Evolutionary conservation across 2,797 vertebrate genomes (phyloP), one percentile per base, ranked within the genome.

Genomic region (Peromyscus nudipes): DNA sequence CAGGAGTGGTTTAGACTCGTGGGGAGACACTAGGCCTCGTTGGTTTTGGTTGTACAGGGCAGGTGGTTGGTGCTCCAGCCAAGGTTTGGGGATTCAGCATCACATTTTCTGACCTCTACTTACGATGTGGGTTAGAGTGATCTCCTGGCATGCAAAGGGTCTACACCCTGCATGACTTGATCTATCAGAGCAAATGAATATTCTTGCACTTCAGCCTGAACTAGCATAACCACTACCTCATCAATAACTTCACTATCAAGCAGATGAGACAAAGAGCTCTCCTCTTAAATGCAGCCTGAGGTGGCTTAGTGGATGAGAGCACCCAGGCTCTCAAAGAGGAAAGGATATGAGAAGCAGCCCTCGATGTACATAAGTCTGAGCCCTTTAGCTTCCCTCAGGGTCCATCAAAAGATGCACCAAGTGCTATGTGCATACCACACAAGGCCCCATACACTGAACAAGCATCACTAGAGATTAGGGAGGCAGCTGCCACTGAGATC

Each of bases 161-260:
- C 97, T 99, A 99, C 98, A 99, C 99, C 0, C 99, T 99, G 17
- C 99, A 99, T 99, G 99, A 99, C 98, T 98, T 99, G 98, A 99
- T 99, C 27, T 99, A 99, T 97, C 99, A 99, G 99, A 99, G 99
- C n/a, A 99, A 99, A 99, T 99, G 99, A 14, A 99, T 99, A 83
- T 99, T 99, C 89, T 98, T 99, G 98, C 99, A 99, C 99, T 99
- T 99, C 98, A 99, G 99, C 98, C 99, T 99, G 57, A 99, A 99
- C 0, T 99, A 99, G 97, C 99, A 99, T 98, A 99, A 99, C 98
- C 99, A 99, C 98, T 99, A 99, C 99, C 99, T 99, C 90, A 99
- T 99, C 98, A 99, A 99, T 43, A 99, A 99, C 99, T 99, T 99
- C 98, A 99, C 99, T 96, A 99, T 99, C 96, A 99, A 46, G 0